Evolutionary conservation across 2,888 invertebrate species (phyloP).

Genomic region (Drosophila affinis): DNA sequence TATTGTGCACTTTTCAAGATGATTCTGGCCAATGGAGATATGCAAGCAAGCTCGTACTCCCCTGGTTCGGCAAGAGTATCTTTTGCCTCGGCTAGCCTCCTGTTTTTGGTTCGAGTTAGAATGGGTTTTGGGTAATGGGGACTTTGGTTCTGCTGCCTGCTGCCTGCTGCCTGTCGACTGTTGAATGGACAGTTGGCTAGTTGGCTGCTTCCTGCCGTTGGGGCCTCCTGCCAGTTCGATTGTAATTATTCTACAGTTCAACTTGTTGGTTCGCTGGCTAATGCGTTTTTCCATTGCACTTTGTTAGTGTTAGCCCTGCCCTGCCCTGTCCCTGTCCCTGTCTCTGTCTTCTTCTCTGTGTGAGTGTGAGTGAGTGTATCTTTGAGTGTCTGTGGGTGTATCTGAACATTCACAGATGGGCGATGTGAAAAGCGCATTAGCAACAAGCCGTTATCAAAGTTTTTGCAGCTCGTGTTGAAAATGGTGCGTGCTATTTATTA

Average conservation of each 20-base stretch:
- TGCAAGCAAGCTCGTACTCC: background rate
- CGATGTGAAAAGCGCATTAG: conserved; percentile 59
- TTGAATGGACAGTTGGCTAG: conserved; percentile 55
- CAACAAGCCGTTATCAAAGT: conserved; percentile 54
- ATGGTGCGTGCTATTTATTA: conserved; percentile 47
- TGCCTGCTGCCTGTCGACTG: conserved; percentile 30
- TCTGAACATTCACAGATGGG: conserved; percentile 49
- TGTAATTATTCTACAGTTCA: conserved; percentile 69
- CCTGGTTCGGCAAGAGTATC: background rate
- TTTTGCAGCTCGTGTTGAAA: conserved; percentile 37
- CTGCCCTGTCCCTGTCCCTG: conserved; percentile 3
- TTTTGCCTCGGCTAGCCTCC: background rate
- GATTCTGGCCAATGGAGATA: background rate
- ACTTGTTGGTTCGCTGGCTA: conserved; percentile 58
- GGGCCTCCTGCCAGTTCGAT: conserved; percentile 46
- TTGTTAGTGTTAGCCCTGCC: conserved; percentile 18
- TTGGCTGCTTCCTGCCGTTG: conserved; percentile 60
- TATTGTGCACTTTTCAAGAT: background rate
- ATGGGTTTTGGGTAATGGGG: background rate
- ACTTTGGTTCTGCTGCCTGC: conserved; percentile 7
- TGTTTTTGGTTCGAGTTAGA: conserved; percentile 5
- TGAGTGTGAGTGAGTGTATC: background rate
- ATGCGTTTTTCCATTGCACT: conserved; percentile 55
- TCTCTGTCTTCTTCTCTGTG: background rate
- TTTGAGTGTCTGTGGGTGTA: background rate